Evolutionary conservation across 2,888 invertebrate species (phyloP).

Genomic region (Micropterix aruncella): DNA sequence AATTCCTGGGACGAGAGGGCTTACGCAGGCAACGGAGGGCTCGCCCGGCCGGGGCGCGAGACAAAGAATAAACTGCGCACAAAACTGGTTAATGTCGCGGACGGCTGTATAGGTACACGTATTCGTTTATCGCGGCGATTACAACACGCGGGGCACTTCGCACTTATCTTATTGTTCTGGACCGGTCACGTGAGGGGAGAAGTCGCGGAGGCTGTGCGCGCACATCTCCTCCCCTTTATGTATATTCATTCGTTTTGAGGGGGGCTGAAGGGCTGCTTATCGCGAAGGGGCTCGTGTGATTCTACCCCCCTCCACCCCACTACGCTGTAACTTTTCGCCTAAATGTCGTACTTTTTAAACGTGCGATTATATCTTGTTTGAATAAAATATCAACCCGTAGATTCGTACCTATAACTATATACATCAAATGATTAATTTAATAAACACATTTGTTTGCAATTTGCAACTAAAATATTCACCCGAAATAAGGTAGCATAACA

Average conservation of each 20-base stretch:
- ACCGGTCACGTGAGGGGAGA: no score
- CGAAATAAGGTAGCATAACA: no score
- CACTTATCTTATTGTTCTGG: not conserved
- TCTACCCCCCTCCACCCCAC: no score
- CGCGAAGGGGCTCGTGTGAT: not conserved
- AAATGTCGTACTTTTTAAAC: no score
- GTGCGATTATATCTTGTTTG: no score
- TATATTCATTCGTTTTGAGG: not conserved
- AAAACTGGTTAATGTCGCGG: not conserved
- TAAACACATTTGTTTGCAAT: no score
- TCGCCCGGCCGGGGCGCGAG: no score
- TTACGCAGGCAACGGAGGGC: not conserved
- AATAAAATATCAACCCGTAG: no score
- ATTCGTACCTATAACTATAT: no score
- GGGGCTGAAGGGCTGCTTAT: not conserved
- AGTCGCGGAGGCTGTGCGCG: not conserved
- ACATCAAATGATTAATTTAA: no score
- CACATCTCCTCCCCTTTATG: not conserved
- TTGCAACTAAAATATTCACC: no score
- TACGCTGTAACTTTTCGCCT: no score
- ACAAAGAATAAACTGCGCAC: not conserved
- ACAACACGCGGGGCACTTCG: not conserved
- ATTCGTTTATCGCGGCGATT: not conserved
- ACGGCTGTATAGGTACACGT: not conserved
- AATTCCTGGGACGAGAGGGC: not conserved